Conservation (phyloP, 2,888 invertebrate species). For the Uloborus plumipes region DNA sequence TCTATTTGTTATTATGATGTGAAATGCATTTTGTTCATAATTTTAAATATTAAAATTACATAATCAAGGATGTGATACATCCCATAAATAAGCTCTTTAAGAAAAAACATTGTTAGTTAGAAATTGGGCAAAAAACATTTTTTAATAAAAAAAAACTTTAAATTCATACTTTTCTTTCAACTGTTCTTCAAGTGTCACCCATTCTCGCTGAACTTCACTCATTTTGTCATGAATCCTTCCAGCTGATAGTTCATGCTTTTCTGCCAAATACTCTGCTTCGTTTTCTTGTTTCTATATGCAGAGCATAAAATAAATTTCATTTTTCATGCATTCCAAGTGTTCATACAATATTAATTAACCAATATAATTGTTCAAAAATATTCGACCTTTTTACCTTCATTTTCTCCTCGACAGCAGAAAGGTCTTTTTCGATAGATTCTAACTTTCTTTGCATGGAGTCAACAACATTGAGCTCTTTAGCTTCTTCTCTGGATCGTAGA, state of each 20-base stretch:
- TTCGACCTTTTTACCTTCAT: slow-evolving; percentile 24
- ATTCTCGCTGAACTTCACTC: slow-evolving; percentile 81
- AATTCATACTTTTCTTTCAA: slow-evolving; percentile 31
- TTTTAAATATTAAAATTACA: too few relatives aligned
- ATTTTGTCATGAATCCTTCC: slow-evolving; percentile 82
- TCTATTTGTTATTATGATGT: too few relatives aligned
- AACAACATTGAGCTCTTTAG: slow-evolving; percentile 85
- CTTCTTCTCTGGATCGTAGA: slow-evolving; percentile 78
- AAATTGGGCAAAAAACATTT: too few relatives aligned
- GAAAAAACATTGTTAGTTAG: too few relatives aligned
- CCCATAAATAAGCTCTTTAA: too few relatives aligned
- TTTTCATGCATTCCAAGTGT: background rate
- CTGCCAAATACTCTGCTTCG: slow-evolving; percentile 79
- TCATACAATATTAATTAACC: too few relatives aligned
- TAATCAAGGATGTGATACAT: too few relatives aligned
- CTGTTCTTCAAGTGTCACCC: slow-evolving; percentile 78
- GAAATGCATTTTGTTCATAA: too few relatives aligned
- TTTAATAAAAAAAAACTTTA: too few relatives aligned
- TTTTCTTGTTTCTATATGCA: slow-evolving; percentile 81
- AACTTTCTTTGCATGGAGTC: slow-evolving; percentile 88
- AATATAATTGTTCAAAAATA: background rate
- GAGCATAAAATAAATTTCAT: background rate
- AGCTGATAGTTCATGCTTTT: slow-evolving; percentile 84
- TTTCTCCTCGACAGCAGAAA: slow-evolving; percentile 82
- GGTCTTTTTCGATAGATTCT: slow-evolving; percentile 90